Percentiles rank a stretch among this genome's conserved stretches.
Conservation (phyloP, 2,113 vertebrate species). For the Maylandia zebra region DNA sequence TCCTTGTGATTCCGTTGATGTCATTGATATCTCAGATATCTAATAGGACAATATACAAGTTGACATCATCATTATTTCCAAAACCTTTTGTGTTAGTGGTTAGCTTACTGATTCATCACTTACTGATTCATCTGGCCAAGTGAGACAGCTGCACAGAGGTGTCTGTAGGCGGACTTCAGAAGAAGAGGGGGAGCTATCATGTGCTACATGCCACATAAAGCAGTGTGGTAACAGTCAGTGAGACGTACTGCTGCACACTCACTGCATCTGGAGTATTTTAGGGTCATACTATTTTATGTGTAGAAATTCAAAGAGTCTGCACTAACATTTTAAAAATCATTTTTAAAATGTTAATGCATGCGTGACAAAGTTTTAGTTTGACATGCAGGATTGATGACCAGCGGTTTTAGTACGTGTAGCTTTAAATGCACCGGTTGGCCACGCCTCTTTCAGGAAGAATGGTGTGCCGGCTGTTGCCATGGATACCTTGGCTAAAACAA, state of each 20-base stretch:
- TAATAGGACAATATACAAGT: background rate
- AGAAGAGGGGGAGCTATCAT: background rate
- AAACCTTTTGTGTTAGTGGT: background rate
- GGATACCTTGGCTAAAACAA: background rate
- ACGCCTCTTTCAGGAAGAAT: background rate
- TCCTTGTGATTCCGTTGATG: background rate
- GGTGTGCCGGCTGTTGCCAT: background rate
- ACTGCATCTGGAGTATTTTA: background rate
- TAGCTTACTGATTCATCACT: background rate
- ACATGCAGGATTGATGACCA: background rate
- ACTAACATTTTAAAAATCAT: background rate
- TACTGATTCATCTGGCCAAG: background rate
- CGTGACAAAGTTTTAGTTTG: background rate
- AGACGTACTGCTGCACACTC: background rate
- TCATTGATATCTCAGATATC: background rate
- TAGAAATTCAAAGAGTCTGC: background rate
- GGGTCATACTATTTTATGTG: background rate
- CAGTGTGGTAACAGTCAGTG: background rate
- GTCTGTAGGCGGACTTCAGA: background rate
- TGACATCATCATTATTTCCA: background rate
- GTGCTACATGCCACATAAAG: background rate
- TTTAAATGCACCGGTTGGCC: background rate
- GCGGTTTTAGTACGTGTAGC: background rate
- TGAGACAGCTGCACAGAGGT: background rate
- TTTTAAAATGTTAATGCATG: background rate